A percentile compares a stretch with the other conserved stretches of the same genome.
Conservation (phyloP, 2,113 vertebrate genomes). For the Isichthys henryi region DNA sequence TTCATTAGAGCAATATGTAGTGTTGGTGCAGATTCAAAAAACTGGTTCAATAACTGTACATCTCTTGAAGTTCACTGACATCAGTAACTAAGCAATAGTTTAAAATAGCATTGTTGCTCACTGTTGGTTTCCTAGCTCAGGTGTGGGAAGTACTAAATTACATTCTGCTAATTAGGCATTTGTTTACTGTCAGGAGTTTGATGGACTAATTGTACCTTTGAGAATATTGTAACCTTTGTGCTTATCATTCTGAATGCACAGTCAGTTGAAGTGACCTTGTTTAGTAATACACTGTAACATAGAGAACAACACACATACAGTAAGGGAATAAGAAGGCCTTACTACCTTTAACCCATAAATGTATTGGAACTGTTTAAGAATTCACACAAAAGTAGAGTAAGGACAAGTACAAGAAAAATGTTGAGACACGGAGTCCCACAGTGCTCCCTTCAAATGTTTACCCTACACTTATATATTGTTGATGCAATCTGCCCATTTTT, state of each 20-base stretch:
- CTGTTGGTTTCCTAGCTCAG: neutral
- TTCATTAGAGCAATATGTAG: no score
- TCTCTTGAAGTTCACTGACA: neutral
- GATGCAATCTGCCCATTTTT: neutral
- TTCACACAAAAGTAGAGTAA: neutral
- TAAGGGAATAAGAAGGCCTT: neutral
- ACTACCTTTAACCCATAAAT: neutral
- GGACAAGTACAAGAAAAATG: neutral
- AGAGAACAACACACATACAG: neutral
- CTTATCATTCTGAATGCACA: neutral
- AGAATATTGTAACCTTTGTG: neutral
- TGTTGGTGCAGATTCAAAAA: neutral
- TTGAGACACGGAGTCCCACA: neutral
- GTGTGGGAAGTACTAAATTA: neutral
- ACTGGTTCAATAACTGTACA: neutral
- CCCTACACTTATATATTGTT: neutral
- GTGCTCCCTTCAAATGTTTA: neutral
- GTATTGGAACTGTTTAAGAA: neutral
- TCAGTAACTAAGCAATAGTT: neutral
- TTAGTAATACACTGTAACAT: neutral
- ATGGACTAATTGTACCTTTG: neutral
- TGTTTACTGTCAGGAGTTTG: neutral
- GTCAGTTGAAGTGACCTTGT: neutral
- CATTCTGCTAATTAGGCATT: conserved; percentile 1
- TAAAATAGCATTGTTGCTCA: neutral